phyloP scores from a whole-genome alignment of 2,888 invertebrate genomes.

The Linnaemya tessellans region DNA sequence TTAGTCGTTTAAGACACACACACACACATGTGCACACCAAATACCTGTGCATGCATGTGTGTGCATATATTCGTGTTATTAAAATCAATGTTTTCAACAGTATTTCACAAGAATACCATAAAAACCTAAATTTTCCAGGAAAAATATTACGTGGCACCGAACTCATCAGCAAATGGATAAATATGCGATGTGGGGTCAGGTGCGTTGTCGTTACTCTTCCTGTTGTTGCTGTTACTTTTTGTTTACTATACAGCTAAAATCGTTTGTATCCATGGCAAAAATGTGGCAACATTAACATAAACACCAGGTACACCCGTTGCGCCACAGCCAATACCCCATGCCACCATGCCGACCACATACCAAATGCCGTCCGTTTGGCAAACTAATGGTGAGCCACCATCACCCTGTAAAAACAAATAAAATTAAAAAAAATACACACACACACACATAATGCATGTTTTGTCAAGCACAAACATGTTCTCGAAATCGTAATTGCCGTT shows the following conservation, averaged over 20 bases:
- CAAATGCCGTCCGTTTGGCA: slow-evolving; percentile 79
- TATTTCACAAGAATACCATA: background rate
- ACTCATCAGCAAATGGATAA: background rate
- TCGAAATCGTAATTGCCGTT: background rate
- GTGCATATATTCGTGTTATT: background rate
- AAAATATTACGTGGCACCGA: background rate
- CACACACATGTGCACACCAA: background rate
- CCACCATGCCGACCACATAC: slow-evolving; percentile 84
- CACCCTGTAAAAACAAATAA: slow-evolving; percentile 81
- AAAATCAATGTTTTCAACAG: background rate
- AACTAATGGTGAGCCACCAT: slow-evolving; percentile 84
- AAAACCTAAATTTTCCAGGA: background rate
- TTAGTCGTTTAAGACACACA: background rate
- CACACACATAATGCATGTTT: background rate
- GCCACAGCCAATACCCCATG: slow-evolving; percentile 87
- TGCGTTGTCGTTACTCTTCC: slow-evolving; percentile 3
- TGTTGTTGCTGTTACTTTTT: slow-evolving; percentile 36
- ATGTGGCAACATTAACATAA: slow-evolving; percentile 89
- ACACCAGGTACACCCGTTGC: slow-evolving; percentile 89
- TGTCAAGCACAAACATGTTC: background rate
- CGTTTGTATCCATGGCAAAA: slow-evolving; percentile 87
- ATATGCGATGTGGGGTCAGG: slow-evolving; percentile 3
- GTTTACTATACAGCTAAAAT: slow-evolving; percentile 75
- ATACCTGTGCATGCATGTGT: background rate
- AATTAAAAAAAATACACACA: slow-evolving; percentile 9